Evolutionary conservation across 2,888 invertebrate genomes (phyloP), one percentile per base, ranked within the genome.

Genomic region (Rhagium mordax): DNA sequence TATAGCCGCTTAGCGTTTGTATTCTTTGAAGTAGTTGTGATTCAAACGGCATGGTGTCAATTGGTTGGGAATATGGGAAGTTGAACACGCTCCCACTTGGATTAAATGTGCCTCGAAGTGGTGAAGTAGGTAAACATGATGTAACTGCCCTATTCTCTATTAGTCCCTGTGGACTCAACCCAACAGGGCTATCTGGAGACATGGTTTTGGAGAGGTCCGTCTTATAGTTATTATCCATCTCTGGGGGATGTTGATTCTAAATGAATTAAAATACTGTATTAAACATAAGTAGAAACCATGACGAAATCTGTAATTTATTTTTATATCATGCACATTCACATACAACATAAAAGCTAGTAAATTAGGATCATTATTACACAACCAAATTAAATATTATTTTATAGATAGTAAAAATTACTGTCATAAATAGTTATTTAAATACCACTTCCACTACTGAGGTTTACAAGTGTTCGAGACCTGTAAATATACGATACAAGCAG

Each of bases 11-110:
- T 51, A 90, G 84, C 65, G 88, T 86, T 82, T 90, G 90, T 67
- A 91, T 81, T 74, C 90, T 86, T 79, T 90, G 90, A 55, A 90
- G 81, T 8, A 91, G 85, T 77, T 90, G 91, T 6, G 88, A 84
- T 80, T 90, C 90, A 20, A 84, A 81, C 3, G 82, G 76, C 16
- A 82, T 74, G 33, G 85, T 83, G 8, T 81, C 78, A 62, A 79
- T 75, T 2, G 82, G 70, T 8, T 81, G 84, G 5, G 81, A 79
- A 78, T 85, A 85, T 10, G 82, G 74, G 73, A 85, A 87, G 75
- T 85, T 87, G 73, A 87, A 87, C 1, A 85, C 78, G 10, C 76
- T 78, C 10, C 84, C 84, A 4, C 79, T 69, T 5, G 86, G 83
- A 68, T 84, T 86, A 76, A 84, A 86, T 0, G 83, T 78, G 16